These are phyloP conservation scores for Tadarida brasiliensis DNA, from an alignment of 2,797 vertebrate genomes.

Conservation along the genomic window DNA sequence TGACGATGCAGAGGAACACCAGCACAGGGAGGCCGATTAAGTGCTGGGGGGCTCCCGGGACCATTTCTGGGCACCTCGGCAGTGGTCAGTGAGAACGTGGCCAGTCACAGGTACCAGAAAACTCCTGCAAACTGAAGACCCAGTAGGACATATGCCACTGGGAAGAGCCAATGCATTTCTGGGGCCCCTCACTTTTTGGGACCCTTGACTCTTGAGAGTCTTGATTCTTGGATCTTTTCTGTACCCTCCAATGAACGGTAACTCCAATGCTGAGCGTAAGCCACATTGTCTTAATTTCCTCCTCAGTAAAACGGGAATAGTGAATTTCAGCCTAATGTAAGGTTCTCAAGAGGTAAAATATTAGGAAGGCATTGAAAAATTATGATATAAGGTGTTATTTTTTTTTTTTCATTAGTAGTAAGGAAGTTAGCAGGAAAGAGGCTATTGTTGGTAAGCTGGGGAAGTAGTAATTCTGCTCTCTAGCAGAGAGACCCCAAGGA, in stretches of 20 bases:
- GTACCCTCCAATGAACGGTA: neutral
- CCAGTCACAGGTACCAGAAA: neutral
- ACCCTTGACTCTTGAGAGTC: neutral
- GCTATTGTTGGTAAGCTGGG: neutral
- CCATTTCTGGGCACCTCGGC: neutral
- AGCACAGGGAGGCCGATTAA: neutral
- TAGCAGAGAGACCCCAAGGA: neutral
- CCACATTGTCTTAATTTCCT: neutral
- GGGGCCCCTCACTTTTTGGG: neutral
- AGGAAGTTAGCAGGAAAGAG: neutral
- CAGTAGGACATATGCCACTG: neutral
- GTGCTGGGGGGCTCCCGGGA: neutral
- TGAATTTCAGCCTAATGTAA: neutral
- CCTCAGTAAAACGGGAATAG: neutral
- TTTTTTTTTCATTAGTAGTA: constrained; percentile 3
- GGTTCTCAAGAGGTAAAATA: neutral
- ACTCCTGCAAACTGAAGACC: neutral
- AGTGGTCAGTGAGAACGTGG: neutral
- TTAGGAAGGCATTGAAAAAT: constrained; percentile 17
- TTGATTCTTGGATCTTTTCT: neutral
- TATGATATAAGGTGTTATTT: neutral
- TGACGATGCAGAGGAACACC: neutral
- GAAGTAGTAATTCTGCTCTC: neutral
- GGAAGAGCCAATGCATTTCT: neutral
- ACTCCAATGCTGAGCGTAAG: neutral